These are phyloP conservation scores for Laticauda colubrina DNA, from an alignment of 2,113 vertebrate species.

Conservation along the genomic window DNA sequence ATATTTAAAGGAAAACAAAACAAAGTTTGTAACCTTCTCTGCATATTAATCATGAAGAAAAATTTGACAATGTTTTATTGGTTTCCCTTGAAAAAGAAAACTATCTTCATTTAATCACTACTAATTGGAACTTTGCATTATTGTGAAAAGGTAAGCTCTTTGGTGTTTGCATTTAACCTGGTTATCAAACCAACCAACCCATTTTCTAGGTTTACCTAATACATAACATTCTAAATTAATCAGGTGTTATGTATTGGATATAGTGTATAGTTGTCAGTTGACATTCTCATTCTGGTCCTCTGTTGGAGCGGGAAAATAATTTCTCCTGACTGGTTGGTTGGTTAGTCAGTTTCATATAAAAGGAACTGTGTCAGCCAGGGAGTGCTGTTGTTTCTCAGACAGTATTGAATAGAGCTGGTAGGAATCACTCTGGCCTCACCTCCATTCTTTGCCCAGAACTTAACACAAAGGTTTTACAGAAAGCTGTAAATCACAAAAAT, in stretches of 20 bases:
- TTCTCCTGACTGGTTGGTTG: too few species aligned
- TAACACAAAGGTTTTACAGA: not conserved
- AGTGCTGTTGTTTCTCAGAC: too few species aligned
- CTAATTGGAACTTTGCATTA: not conserved
- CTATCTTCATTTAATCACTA: not conserved
- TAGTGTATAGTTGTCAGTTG: too few species aligned
- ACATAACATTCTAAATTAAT: not conserved
- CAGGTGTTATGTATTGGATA: not conserved
- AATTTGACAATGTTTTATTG: not conserved
- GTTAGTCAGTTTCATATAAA: too few species aligned
- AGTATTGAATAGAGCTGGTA: too few species aligned
- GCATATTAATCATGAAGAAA: not conserved
- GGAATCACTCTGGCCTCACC: too few species aligned
- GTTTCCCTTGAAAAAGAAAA: not conserved
- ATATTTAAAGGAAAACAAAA: not conserved
- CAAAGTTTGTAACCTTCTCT: not conserved
- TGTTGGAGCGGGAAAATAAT: too few species aligned
- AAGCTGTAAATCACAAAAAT: not conserved
- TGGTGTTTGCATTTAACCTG: not conserved
- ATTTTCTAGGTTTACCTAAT: not conserved
- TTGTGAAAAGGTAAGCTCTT: not conserved
- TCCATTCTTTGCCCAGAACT: too few species aligned
- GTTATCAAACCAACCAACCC: not conserved
- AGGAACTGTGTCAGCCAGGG: too few species aligned
- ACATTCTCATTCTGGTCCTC: too few species aligned